Base-by-base conservation (phyloP, 2,888 invertebrate genomes). In the Pogonocherus hispidulus region DNA sequence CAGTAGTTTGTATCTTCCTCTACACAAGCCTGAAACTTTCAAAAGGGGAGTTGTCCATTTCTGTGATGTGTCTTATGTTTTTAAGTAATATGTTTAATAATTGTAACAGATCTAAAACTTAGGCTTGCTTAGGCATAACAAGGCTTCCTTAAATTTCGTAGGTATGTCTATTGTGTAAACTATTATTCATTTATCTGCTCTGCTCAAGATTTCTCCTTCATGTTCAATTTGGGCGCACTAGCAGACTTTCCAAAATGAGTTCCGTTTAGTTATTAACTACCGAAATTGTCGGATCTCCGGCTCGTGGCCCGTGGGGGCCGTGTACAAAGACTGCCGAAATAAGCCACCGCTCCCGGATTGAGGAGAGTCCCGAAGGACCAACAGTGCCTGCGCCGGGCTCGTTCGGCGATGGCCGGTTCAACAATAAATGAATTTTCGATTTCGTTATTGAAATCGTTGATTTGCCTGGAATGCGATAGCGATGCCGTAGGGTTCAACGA, bases 381-480 rank as follows among this genome's bases (percentile, higher is more conserved):
- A 75, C 64, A 63, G 64, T 57, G 69, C 71, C 67, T 70, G 74
- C 74, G 76, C 78, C 72, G 66, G 70, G 72, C 70, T 69, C 46
- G 52, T 56, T 59, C 70, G 73, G 76, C 75, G 74, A 78, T 74
- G 78, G 78, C 69, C 78, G 72, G 77, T 79, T 80, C 78, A 80
- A 79, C 81, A 77, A 79, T 80, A 78, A 80, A 80, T 78, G 78
- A 75, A 77, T 78, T 76, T 74, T 60, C 79, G 77, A 80, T 79
- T 79, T 77, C 78, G 77, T 75, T 76, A 74, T 75, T 76, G 77
- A 77, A 79, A 78, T 76, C 77, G 78, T 68, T 73, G 75, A 74
- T 76, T 71, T 69, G 66, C 69, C 68, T 73, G 65, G 74, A 73
- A 73, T 71, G 70, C 72, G 71, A 76, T 74, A 67, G 32, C 52